These are phyloP conservation scores for Dasysyrphus albostriatus DNA, from an alignment of 2,888 invertebrate genomes.

Conservation along the genomic window DNA sequence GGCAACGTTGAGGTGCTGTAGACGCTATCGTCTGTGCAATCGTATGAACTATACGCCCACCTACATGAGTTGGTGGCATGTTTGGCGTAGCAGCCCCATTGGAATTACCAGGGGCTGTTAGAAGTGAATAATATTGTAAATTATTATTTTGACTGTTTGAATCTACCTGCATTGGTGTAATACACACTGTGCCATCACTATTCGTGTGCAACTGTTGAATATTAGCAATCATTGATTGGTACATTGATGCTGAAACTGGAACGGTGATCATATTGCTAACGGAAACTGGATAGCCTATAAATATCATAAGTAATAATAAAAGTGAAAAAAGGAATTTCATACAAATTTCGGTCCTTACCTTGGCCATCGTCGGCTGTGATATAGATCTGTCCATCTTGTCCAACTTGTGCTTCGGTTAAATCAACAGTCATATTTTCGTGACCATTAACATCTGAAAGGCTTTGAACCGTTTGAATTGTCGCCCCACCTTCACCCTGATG, in stretches of 20 bases:
- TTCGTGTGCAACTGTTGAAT: slow-evolving; percentile 90
- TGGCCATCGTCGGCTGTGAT: slow-evolving; percentile 97
- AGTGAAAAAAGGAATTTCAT: not conserved
- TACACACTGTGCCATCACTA: slow-evolving; percentile 92
- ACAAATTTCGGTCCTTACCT: slow-evolving; percentile 85
- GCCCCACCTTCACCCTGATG: slow-evolving; percentile 88
- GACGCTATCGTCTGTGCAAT: slow-evolving; percentile 66
- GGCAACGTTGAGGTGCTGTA: slow-evolving; percentile 78
- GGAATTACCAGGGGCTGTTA: slow-evolving; percentile 60
- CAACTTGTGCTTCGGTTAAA: slow-evolving; percentile 95
- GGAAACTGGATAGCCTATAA: slow-evolving; percentile 87
- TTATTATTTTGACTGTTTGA: slow-evolving; percentile 78
- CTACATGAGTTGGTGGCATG: slow-evolving; percentile 54
- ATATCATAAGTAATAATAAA: not conserved
- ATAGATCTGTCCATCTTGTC: slow-evolving; percentile 97
- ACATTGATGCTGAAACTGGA: slow-evolving; percentile 97
- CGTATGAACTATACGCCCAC: slow-evolving; percentile 74
- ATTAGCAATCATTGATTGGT: slow-evolving; percentile 97
- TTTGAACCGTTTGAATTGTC: slow-evolving; percentile 88
- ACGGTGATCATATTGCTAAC: slow-evolving; percentile 98
- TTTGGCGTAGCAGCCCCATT: slow-evolving; percentile 57
- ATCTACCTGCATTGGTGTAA: slow-evolving; percentile 93
- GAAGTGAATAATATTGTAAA: slow-evolving; percentile 73
- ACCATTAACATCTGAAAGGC: slow-evolving; percentile 88
- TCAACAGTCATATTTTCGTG: slow-evolving; percentile 94